Evolutionary conservation across 1,140 invertebrate species (phyloP).

Genomic region (Yoshiicerus persimilis): DNA sequence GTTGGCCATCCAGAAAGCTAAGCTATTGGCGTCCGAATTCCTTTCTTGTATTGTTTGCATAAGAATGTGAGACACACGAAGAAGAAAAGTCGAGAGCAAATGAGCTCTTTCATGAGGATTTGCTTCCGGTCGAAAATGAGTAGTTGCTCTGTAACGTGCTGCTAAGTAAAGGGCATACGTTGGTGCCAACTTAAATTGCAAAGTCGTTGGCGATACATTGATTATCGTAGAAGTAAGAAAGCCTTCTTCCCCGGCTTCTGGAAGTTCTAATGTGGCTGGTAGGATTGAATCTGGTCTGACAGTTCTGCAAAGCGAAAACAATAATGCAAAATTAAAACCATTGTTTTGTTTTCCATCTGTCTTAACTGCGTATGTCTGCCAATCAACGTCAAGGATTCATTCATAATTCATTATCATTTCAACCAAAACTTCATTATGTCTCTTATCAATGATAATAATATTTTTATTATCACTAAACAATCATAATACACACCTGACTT

Average conservation of each 20-base stretch:
- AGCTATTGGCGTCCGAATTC: constrained; percentile 75
- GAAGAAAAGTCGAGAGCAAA: constrained; percentile 81
- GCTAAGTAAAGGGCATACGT: constrained; percentile 94
- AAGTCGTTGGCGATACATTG: constrained; percentile 79
- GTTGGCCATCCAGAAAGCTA: constrained; percentile 97
- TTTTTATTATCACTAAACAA: too few relatives aligned
- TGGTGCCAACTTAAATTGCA: constrained; percentile 84
- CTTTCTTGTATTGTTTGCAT: constrained; percentile 75
- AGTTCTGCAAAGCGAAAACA: not conserved
- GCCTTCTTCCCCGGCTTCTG: constrained; percentile 88
- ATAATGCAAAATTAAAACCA: not conserved
- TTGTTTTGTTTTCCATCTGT: not conserved
- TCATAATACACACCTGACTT: too few relatives aligned
- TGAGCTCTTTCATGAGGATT: constrained; percentile 87
- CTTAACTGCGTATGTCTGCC: too few relatives aligned
- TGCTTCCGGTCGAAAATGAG: constrained; percentile 87
- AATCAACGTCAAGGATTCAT: too few relatives aligned
- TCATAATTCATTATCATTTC: too few relatives aligned
- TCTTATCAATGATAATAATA: too few relatives aligned
- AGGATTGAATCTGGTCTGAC: constrained; percentile 79
- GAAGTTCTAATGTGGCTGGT: constrained; percentile 90
- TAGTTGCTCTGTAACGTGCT: constrained; percentile 79
- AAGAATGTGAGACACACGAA: constrained; percentile 84
- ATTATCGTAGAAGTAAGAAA: constrained; percentile 84
- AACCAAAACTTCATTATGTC: too few relatives aligned